Conservation (phyloP, 1,140 invertebrate species). For the Acromyrmex echinatior region DNA sequence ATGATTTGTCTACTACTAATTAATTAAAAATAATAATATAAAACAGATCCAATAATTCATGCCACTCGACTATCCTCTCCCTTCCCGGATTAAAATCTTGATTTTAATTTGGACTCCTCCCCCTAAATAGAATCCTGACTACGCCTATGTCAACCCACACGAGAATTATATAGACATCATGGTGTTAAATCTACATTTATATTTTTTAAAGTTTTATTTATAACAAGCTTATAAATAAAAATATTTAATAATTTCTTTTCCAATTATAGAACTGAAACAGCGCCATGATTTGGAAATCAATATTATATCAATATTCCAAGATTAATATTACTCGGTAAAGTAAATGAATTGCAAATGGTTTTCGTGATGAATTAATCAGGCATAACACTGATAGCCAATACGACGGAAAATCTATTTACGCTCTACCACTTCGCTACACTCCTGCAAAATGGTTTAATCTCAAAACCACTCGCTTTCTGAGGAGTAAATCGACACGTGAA, state of each 20-base stretch:
- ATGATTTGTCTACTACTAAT: too few species aligned
- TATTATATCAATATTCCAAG: background rate
- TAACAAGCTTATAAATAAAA: background rate
- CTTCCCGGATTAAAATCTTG: too few species aligned
- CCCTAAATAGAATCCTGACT: too few species aligned
- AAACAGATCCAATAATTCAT: too few species aligned
- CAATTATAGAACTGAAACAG: background rate
- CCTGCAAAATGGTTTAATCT: slow-evolving; percentile 26
- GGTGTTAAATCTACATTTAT: too few species aligned
- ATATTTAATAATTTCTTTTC: background rate
- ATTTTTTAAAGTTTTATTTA: too few species aligned
- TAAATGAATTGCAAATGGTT: background rate
- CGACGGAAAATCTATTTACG: slow-evolving; percentile 42
- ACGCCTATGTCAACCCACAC: too few species aligned
- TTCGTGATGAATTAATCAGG: slow-evolving; percentile 6
- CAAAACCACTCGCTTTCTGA: slow-evolving; percentile 11
- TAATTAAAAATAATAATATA: too few species aligned
- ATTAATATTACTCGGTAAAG: background rate
- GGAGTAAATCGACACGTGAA: slow-evolving; percentile 3
- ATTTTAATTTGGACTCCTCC: too few species aligned
- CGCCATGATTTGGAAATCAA: background rate
- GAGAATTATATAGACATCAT: too few species aligned
- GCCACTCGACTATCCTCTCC: too few species aligned
- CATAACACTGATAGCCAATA: slow-evolving; percentile 11
- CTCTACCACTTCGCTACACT: background rate